Percentiles rank a stretch among this genome's conserved stretches.
These are phyloP conservation scores for Halcyon smyrnensis DNA, from an alignment of 2,797 vertebrate genomes.

Conservation along the genomic window DNA sequence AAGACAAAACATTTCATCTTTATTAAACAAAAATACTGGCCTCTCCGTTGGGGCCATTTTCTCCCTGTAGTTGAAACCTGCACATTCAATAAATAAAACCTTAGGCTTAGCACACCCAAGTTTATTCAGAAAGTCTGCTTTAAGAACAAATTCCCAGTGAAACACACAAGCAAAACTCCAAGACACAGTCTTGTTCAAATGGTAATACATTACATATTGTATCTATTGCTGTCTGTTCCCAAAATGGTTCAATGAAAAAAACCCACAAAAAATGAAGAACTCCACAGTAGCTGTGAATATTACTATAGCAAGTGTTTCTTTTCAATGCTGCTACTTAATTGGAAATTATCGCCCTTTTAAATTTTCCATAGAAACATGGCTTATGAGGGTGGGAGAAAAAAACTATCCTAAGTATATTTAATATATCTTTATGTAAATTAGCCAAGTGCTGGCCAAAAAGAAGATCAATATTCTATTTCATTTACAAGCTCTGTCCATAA, in stretches of 20 bases:
- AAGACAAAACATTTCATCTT: background rate
- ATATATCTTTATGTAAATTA: conserved; percentile 17
- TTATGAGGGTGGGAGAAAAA: background rate
- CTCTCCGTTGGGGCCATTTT: background rate
- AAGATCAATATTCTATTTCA: background rate
- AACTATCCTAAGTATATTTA: background rate
- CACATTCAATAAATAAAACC: background rate
- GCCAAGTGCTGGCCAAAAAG: background rate
- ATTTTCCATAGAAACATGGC: background rate
- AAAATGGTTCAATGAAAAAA: background rate
- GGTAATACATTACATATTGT: background rate
- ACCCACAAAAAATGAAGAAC: background rate
- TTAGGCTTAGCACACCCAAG: background rate
- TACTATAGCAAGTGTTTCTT: background rate
- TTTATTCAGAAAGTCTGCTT: background rate
- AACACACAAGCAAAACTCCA: background rate
- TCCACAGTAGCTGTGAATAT: background rate
- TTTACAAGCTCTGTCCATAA: background rate
- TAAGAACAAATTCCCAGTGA: background rate
- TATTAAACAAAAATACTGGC: background rate
- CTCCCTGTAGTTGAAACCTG: background rate
- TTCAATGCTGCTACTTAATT: background rate
- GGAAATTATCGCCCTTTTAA: background rate
- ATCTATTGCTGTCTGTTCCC: background rate
- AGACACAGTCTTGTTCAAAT: background rate